These are phyloP conservation scores for Tachystola acroxantha DNA, from an alignment of 2,888 invertebrate species.

Conservation along the genomic window DNA sequence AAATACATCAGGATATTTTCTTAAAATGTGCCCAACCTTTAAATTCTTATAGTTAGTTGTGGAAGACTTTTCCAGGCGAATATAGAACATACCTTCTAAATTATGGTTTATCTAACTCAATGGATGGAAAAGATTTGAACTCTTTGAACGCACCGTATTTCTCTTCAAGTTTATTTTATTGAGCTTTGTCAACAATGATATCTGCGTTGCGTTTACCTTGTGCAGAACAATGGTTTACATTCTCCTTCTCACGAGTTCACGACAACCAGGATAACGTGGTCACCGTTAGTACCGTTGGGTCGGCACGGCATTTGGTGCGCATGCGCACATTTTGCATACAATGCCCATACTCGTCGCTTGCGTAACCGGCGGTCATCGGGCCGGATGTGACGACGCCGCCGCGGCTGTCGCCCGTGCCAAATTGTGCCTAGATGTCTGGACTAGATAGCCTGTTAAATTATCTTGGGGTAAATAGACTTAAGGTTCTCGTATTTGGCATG, in stretches of 20 bases:
- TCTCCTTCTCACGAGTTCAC: conserved; percentile 18
- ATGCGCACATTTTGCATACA: conserved; percentile 66
- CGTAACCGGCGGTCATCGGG: conserved; percentile 60
- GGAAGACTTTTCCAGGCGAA: too few species aligned
- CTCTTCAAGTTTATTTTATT: too few species aligned
- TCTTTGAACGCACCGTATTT: too few species aligned
- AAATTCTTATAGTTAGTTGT: too few species aligned
- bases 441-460: conserved; percentile 38
- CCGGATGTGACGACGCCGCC: conserved; percentile 62
- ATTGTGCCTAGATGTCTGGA: conserved; percentile 47
- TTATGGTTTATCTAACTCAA: too few species aligned
- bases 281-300: conserved; percentile 43
- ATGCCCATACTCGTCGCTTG: conserved; percentile 65
- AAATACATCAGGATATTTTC: too few species aligned
- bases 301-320: conserved; percentile 51
- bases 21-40: too few species aligned
- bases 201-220: background rate
- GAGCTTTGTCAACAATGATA: background rate
- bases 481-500: too few species aligned
- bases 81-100: too few species aligned
- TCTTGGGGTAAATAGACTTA: conserved; percentile 17
- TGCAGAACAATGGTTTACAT: background rate
- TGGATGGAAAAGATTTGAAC: too few species aligned
- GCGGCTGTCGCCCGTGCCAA: conserved; percentile 41
- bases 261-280: conserved; percentile 20